A percentile compares a stretch with the other conserved stretches of the same genome.
phyloP scores from a whole-genome alignment of 2,797 vertebrate genomes.

The Pipistrellus kuhlii region DNA sequence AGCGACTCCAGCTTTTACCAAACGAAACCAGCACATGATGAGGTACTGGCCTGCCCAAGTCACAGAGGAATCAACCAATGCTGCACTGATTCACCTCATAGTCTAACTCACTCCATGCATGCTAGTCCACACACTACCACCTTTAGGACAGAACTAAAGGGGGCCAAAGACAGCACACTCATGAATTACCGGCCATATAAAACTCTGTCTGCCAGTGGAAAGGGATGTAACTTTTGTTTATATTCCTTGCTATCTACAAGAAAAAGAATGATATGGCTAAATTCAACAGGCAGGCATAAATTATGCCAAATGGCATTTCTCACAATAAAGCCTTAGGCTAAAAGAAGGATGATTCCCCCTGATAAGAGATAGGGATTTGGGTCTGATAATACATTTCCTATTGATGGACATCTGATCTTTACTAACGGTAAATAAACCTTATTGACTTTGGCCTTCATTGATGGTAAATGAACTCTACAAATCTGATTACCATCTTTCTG shows the following conservation, averaged over 20 bases:
- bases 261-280: background rate
- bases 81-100: background rate
- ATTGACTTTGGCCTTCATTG: background rate
- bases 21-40: background rate
- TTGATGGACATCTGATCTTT: background rate
- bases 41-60: background rate
- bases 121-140: background rate
- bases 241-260: background rate
- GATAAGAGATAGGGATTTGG: background rate
- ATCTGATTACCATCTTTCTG: background rate
- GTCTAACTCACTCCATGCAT: background rate
- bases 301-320: background rate
- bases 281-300: slow-evolving; percentile 36
- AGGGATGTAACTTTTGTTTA: background rate
- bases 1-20: background rate
- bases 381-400: background rate
- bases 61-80: background rate
- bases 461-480: background rate
- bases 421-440: background rate
- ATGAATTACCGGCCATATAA: background rate
- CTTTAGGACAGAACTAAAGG: background rate
- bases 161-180: background rate
- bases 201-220: background rate
- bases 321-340: background rate
- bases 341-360: background rate